Conservation (phyloP, 1,140 invertebrate genomes). For the Ctenoplectra terminalis region DNA sequence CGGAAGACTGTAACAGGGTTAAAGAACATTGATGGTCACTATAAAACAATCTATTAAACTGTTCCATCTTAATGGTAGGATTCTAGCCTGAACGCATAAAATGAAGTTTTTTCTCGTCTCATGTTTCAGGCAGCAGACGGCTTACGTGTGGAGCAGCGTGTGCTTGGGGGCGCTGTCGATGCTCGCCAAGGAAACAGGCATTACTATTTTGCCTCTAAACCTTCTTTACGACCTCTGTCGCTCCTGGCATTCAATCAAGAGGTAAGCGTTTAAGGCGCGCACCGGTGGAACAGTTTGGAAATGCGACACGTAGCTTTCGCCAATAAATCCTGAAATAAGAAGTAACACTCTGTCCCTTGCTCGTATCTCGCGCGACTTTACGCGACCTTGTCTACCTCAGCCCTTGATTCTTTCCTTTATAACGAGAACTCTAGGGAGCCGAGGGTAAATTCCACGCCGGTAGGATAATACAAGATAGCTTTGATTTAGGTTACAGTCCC, state of each 20-base stretch:
- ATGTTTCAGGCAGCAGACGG: constrained; percentile 76
- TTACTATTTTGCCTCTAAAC: constrained; percentile 91
- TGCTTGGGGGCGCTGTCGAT: constrained; percentile 90
- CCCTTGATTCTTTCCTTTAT: background rate
- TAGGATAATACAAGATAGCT: background rate
- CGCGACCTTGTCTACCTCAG: background rate
- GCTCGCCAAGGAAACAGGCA: constrained; percentile 95
- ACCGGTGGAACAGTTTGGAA: constrained; percentile 23
- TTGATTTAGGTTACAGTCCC: background rate
- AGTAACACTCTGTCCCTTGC: background rate
- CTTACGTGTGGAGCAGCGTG: constrained; percentile 86
- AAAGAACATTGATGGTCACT: background rate
- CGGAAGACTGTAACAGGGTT: too few species aligned
- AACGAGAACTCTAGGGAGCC: background rate
- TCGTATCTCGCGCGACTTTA: constrained; percentile 9
- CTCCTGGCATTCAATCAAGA: constrained; percentile 87
- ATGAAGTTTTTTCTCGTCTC: constrained; percentile 43
- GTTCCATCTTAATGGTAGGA: background rate
- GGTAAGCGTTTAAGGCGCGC: constrained; percentile 81
- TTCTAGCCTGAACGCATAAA: background rate
- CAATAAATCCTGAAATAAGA: constrained; percentile 47
- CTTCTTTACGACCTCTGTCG: constrained; percentile 88
- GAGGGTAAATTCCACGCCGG: background rate
- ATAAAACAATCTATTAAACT: background rate
- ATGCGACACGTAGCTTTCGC: constrained; percentile 23